These are phyloP conservation scores for Carollia perspicillata DNA, from an alignment of 2,113 vertebrate species.

Conservation along the genomic window DNA sequence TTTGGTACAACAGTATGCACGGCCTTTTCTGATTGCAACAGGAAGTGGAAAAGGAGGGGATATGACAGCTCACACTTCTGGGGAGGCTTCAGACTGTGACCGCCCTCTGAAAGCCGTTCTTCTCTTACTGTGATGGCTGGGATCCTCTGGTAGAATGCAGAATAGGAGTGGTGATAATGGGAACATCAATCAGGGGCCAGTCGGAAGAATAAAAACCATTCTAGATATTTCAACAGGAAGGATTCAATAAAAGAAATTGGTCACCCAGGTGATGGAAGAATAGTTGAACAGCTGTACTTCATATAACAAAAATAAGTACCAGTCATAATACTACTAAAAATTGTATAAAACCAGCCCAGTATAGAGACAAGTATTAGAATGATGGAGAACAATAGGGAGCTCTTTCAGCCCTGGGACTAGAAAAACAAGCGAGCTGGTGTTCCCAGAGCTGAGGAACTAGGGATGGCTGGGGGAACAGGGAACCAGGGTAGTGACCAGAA, in stretches of 20 bases:
- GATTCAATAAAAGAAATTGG: background rate
- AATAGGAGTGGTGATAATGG: background rate
- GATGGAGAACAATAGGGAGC: background rate
- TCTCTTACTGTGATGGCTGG: background rate
- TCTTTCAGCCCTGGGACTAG: background rate
- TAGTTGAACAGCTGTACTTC: background rate
- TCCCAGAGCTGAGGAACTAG: background rate
- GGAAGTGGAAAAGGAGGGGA: background rate
- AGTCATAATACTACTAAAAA: background rate
- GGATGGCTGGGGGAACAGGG: background rate
- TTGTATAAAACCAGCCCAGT: background rate
- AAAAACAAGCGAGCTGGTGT: background rate
- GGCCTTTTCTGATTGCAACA: background rate
- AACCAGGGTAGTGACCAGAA: background rate
- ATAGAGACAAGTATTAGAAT: background rate
- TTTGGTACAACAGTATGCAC: background rate
- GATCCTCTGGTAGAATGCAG: background rate
- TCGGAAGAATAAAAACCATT: background rate
- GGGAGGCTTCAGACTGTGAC: background rate
- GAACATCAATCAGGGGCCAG: background rate
- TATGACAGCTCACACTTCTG: background rate
- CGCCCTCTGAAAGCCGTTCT: background rate
- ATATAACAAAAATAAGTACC: background rate
- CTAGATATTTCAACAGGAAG: background rate
- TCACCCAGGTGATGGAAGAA: background rate